phyloP scores from a whole-genome alignment of 2,113 vertebrate genomes.

The Corythoichthys haematopterus region DNA sequence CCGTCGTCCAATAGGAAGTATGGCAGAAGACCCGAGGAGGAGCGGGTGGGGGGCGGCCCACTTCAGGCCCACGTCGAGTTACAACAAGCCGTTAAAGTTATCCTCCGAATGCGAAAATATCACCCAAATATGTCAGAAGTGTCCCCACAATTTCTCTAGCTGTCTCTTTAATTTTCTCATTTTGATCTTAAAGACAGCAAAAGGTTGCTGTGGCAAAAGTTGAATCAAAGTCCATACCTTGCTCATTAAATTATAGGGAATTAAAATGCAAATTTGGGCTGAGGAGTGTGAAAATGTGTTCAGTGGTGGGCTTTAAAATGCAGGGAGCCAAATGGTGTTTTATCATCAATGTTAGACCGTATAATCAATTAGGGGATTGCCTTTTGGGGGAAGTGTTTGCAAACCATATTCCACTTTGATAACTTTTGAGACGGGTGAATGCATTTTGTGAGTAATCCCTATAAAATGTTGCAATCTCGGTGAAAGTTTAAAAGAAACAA shows the following conservation, averaged over 20 bases:
- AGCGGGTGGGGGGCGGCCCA: constrained; percentile 35
- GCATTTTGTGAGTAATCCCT: background rate
- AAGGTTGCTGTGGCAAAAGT: background rate
- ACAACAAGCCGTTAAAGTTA: constrained; percentile 22
- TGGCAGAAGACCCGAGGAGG: constrained; percentile 30
- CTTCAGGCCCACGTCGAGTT: constrained; percentile 49
- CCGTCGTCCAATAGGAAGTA: constrained; percentile 73
- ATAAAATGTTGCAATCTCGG: background rate
- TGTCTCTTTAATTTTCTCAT: background rate
- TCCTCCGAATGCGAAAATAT: constrained; percentile 3
- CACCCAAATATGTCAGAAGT: background rate
- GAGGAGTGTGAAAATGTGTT: constrained; percentile 52
- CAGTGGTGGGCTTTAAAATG: constrained; percentile 35
- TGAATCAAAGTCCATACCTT: constrained; percentile 57
- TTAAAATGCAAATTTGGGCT: constrained; percentile 36
- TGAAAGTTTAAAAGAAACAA: background rate
- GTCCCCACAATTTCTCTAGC: background rate
- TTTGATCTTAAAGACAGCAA: background rate
- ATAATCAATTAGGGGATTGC: background rate
- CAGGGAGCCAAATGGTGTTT: constrained; percentile 49
- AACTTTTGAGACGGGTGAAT: background rate
- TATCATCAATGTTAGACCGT: constrained; percentile 5
- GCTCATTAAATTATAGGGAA: constrained; percentile 56
- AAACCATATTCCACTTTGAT: background rate
- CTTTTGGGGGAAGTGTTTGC: background rate